phyloP scores from a whole-genome alignment of 2,797 vertebrate genomes.

The Anabas testudineus region DNA sequence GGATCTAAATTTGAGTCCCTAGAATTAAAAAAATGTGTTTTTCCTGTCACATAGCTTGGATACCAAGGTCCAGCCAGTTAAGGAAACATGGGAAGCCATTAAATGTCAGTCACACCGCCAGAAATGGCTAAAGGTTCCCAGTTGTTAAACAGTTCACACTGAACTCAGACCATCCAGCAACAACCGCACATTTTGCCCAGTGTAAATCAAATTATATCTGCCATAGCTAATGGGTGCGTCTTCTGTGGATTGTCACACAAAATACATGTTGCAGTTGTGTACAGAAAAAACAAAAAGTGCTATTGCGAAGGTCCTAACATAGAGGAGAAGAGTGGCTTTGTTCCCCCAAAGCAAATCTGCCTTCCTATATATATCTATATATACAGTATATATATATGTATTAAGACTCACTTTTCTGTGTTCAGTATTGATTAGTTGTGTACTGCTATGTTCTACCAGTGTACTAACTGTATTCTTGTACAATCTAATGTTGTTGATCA shows the following conservation, averaged over 20 bases:
- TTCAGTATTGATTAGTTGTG: conserved; percentile 78
- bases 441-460: conserved; percentile 75
- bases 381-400: conserved; percentile 70
- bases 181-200: conserved; percentile 29
- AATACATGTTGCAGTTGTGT: conserved; percentile 49
- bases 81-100: conserved; percentile 11
- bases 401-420: conserved; percentile 73
- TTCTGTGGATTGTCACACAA: conserved; percentile 38
- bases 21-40: conserved; percentile 12
- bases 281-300: conserved; percentile 57
- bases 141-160: conserved; percentile 27
- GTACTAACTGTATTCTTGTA: conserved; percentile 75
- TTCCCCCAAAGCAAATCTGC: conserved; percentile 71
- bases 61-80: too few species aligned
- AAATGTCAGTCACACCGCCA: conserved; percentile 6
- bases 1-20: neutral
- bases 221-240: conserved; percentile 33
- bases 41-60: conserved; percentile 2
- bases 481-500: conserved; percentile 72
- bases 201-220: conserved; percentile 42
- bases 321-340: conserved; percentile 54
- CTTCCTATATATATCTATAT: conserved; percentile 74
- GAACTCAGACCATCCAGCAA: conserved; percentile 24
- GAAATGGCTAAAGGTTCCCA: conserved; percentile 6
- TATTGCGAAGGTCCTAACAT: conserved; percentile 44